phyloP scores from a whole-genome alignment of 2,113 vertebrate species.

The Clarias batrachus region DNA sequence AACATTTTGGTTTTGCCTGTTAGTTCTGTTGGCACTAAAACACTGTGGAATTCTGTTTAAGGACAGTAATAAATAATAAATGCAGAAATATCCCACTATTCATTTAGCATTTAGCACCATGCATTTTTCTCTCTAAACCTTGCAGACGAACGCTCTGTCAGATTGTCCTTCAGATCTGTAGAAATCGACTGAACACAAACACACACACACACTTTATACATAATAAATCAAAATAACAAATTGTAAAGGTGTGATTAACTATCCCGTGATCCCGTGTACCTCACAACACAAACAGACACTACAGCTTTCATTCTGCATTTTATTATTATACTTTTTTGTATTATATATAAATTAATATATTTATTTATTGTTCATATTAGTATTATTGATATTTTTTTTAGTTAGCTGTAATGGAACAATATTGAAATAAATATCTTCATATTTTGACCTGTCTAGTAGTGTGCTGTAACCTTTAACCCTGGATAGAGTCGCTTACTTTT shows the following conservation, averaged over 20 bases:
- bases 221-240: neutral
- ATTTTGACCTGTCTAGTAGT: too few relatives aligned
- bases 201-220: neutral
- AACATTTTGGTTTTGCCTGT: neutral
- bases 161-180: neutral
- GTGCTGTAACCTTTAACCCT: too few relatives aligned
- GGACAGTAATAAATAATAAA: neutral
- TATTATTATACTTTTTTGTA: too few relatives aligned
- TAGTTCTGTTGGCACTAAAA: neutral
- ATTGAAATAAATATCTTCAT: too few relatives aligned
- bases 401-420: too few relatives aligned
- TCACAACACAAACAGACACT: neutral
- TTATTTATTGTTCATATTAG: too few relatives aligned
- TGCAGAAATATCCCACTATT: neutral
- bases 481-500: too few relatives aligned
- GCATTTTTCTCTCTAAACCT: neutral
- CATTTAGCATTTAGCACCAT: neutral
- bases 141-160: neutral
- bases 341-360: too few relatives aligned
- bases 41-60: neutral
- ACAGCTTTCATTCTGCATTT: too few relatives aligned
- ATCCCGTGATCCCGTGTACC: neutral
- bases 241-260: neutral
- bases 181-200: neutral
- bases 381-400: too few relatives aligned